Conservation (phyloP, 1,140 invertebrate species). For the Drosophila micromelanica region DNA sequence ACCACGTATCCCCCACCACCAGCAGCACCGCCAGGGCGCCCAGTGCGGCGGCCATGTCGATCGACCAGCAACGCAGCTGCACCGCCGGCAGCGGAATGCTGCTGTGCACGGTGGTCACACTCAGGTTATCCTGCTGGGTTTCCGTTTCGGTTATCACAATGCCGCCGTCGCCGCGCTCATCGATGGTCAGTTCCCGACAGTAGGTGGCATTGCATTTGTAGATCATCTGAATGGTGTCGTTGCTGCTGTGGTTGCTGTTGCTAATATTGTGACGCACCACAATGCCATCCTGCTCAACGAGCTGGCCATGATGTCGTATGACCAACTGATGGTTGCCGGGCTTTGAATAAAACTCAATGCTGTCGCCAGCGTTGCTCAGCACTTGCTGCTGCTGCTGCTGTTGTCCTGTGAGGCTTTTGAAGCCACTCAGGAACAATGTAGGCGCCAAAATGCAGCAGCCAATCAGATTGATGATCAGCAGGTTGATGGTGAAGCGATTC, state of each 20-base stretch:
- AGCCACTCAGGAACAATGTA: conserved; percentile 69
- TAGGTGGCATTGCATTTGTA: conserved; percentile 76
- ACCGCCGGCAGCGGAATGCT: conserved; percentile 44
- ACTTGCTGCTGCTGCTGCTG: background rate
- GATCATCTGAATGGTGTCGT: conserved; percentile 61
- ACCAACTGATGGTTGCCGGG: conserved; percentile 78
- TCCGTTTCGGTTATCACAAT: conserved; percentile 77
- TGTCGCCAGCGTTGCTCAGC: conserved; percentile 36
- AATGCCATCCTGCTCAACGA: conserved; percentile 78
- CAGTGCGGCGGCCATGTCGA: conserved; percentile 80
- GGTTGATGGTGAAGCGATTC: conserved; percentile 83
- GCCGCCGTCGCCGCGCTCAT: conserved; percentile 64
- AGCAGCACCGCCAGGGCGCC: conserved; percentile 90
- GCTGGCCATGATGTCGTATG: conserved; percentile 66
- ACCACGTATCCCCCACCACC: conserved; percentile 94
- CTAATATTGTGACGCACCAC: conserved; percentile 52
- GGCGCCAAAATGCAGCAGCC: conserved; percentile 81
- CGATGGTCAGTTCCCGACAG: conserved; percentile 75
- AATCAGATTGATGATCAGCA: conserved; percentile 81
- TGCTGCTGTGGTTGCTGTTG: background rate
- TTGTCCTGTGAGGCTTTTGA: conserved; percentile 23
- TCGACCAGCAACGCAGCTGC: conserved; percentile 78
- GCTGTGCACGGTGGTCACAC: conserved; percentile 18
- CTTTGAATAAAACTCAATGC: conserved; percentile 74
- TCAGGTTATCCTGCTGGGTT: conserved; percentile 73